These are phyloP conservation scores for Galaxias olidus DNA, from an alignment of 2,797 vertebrate species.

Conservation along the genomic window DNA sequence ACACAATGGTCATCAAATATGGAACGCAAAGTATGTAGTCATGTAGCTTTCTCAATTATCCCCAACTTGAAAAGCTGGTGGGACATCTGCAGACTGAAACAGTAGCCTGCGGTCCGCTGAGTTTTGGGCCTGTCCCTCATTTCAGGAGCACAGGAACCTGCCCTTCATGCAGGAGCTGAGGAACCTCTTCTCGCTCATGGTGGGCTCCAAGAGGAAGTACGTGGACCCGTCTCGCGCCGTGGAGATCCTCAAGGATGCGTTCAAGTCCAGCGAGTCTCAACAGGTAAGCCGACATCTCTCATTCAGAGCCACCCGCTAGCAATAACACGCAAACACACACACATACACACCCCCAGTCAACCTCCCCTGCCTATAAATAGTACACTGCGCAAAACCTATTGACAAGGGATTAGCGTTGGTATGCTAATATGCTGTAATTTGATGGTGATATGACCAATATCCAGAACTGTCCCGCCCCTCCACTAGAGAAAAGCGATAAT, in stretches of 20 bases:
- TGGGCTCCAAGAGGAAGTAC: slow-evolving; percentile 96
- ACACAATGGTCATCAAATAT: too few species aligned
- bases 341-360: slow-evolving; percentile 32
- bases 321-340: too few species aligned
- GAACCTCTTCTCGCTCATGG: slow-evolving; percentile 94
- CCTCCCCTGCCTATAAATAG: slow-evolving; percentile 35
- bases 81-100: background rate
- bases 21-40: too few species aligned
- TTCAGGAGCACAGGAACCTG: slow-evolving; percentile 93
- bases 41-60: background rate
- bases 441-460: slow-evolving; percentile 17
- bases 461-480: slow-evolving; percentile 15
- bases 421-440: slow-evolving; percentile 28
- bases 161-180: slow-evolving; percentile 97
- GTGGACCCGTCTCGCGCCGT: slow-evolving; percentile 96
- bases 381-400: slow-evolving; percentile 31
- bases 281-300: slow-evolving; percentile 78
- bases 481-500: slow-evolving; percentile 12
- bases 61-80: background rate
- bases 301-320: background rate
- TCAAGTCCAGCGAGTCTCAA: slow-evolving; percentile 96
- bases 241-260: slow-evolving; percentile 98
- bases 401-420: slow-evolving; percentile 27
- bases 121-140: background rate
- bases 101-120: background rate